Conservation (phyloP, 2,888 invertebrate genomes). For the Rhingia rostrata region DNA sequence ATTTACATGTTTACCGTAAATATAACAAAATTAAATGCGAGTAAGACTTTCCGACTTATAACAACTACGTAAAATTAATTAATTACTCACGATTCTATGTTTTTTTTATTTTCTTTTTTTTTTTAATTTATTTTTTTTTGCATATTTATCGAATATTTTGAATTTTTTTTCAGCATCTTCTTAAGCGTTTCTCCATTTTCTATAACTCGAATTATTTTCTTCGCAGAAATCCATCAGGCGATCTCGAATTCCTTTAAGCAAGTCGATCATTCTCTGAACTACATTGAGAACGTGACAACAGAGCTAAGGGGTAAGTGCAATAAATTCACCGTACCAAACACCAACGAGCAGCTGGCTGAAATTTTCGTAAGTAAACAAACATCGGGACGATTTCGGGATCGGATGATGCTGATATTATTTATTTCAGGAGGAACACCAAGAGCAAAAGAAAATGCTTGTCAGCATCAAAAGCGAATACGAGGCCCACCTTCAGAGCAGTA, state of each 20-base stretch:
- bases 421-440: constrained; percentile 81
- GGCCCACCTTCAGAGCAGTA: constrained; percentile 78
- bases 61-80: no score
- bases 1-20: no score
- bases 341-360: constrained; percentile 80
- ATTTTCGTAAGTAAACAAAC: constrained; percentile 79
- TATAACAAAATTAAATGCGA: no score
- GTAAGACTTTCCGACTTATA: no score
- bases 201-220: no score
- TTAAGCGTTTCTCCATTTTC: no score
- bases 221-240: constrained; percentile 79
- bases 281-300: constrained; percentile 80
- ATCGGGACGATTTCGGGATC: no score
- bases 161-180: no score
- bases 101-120: not conserved
- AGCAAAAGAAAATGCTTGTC: constrained; percentile 81
- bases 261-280: constrained; percentile 79
- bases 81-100: no score
- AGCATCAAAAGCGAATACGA: constrained; percentile 81
- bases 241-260: constrained; percentile 80
- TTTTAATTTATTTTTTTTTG: not conserved
- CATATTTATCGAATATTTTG: no score
- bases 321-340: constrained; percentile 79
- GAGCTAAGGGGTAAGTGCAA: constrained; percentile 80
- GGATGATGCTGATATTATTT: not conserved